Conservation (phyloP, 2,113 vertebrate species). For the Pterocles burchelli region DNA sequence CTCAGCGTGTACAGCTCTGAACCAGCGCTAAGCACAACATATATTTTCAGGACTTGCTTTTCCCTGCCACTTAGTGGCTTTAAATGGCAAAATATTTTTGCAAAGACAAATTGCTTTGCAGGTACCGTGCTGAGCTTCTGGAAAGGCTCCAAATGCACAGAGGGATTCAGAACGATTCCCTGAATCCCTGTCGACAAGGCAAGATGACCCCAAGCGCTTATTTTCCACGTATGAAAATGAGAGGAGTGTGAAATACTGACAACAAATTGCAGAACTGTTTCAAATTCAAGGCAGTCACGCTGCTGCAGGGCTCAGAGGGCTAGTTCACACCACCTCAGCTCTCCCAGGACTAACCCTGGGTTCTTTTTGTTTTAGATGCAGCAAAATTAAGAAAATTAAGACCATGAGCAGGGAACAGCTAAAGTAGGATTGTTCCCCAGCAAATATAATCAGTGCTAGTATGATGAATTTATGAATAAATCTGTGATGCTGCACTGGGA, state of each 20-base stretch:
- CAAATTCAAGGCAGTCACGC: not conserved
- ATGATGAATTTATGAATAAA: not conserved
- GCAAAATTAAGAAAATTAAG: constrained; percentile 9
- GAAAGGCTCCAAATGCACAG: constrained; percentile 16
- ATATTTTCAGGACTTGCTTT: constrained; percentile 34
- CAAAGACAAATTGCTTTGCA: constrained; percentile 34
- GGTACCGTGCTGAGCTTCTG: constrained; percentile 18
- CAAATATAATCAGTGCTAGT: not conserved
- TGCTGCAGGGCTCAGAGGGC: not conserved
- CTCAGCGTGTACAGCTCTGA: not conserved
- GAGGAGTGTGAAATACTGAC: not conserved
- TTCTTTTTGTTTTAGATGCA: not conserved
- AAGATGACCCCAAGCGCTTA: not conserved
- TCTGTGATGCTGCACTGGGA: not conserved
- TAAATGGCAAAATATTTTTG: constrained; percentile 53
- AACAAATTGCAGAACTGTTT: not conserved
- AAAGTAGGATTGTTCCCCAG: not conserved
- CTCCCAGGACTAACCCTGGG: not conserved
- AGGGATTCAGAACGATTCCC: constrained; percentile 5
- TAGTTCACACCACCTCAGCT: not conserved
- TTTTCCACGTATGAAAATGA: not conserved
- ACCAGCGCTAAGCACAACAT: not conserved
- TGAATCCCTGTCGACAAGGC: not conserved
- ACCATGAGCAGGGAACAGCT: not conserved
- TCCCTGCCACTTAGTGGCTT: constrained; percentile 36